Evolutionary conservation across 2,888 invertebrate species (phyloP), one percentile per base, ranked within the genome.

Genomic region (Lottia gigantea): DNA sequence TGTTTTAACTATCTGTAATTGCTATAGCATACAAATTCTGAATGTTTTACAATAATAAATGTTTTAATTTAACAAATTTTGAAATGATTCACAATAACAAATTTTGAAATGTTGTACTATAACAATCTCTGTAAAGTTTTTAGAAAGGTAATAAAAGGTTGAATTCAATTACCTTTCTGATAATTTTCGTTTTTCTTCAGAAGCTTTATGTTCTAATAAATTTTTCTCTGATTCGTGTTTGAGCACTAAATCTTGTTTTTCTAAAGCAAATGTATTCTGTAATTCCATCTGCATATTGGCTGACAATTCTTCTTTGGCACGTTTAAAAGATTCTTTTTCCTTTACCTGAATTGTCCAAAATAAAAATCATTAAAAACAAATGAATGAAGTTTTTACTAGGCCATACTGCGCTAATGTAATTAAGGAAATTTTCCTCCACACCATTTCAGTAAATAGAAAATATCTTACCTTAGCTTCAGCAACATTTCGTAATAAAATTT

Each of bases 171-270:
- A 74, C 71, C 69, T 74, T 16, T 71, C 69, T 62, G 68, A 70
- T 11, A 79, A 64, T 31, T 71, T 66, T 11, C 77, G 64, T 67
- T 77, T 81, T 66, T 85, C 82, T 68, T 80, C 77, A 11, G 67
- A 71, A 72, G 78, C 74, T 46, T 75, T 74, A 47, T 82, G 80
- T 66, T 78, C 74, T 12, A 80, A 55, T 25, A 77, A 76, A 67
- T 83, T 83, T 67, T 80, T 82, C 74, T 84, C 83, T 0, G 81
- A 79, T 70, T 83, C 81, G 26, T 80, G 71, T 75, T 76, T 81
- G 68, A 80, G 77, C 47, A 80, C 66, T 8, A 84, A 62, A 16
- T 84, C 82, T 66, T 83, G 79, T 62, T 81, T 82, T 74, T 83
- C 83, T 55, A 74, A 66, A 8, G 76, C 80, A 71, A 82, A 82